These are phyloP conservation scores for Macrotrachela quadricornifera DNA, from an alignment of 1,140 invertebrate species.

Conservation along the genomic window DNA sequence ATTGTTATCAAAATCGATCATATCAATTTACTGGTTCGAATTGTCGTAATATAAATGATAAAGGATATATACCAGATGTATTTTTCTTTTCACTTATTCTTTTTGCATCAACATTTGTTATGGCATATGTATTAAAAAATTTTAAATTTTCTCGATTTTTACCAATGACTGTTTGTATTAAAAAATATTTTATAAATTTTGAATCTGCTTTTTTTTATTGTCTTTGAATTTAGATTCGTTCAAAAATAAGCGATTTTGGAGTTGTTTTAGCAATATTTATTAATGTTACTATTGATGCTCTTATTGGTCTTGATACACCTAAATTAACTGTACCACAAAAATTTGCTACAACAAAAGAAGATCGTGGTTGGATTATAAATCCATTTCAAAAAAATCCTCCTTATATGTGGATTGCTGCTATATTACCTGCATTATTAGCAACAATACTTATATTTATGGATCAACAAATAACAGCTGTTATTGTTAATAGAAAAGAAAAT, in stretches of 20 bases:
- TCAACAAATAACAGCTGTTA: conserved; percentile 95
- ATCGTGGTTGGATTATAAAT: conserved; percentile 67
- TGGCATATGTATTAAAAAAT: conserved; percentile 67
- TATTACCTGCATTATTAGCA: conserved; percentile 69
- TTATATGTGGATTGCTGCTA: conserved; percentile 57
- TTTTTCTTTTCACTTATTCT: conserved; percentile 85
- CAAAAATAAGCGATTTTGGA: conserved; percentile 83
- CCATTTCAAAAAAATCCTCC: conserved; percentile 56
- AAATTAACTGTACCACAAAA: conserved; percentile 60
- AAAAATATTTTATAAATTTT: too few relatives aligned
- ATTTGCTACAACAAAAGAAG: conserved; percentile 47
- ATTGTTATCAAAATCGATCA: conserved; percentile 24
- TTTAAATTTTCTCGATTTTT: conserved; percentile 89
- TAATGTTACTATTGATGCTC: conserved; percentile 64
- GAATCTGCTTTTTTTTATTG: background rate
- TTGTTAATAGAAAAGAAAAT: conserved; percentile 92
- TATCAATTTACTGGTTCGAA: too few relatives aligned
- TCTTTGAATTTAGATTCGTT: conserved; percentile 46
- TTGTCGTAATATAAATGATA: too few relatives aligned
- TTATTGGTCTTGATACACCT: conserved; percentile 64
- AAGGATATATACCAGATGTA: conserved; percentile 50
- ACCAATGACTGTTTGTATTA: conserved; percentile 33
- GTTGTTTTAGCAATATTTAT: conserved; percentile 81
- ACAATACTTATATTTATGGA: conserved; percentile 98
- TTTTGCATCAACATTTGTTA: conserved; percentile 72